Evolutionary conservation across 2,113 vertebrate genomes (phyloP), one percentile per base, ranked within the genome.

Genomic region (Lasiurus cinereus): DNA sequence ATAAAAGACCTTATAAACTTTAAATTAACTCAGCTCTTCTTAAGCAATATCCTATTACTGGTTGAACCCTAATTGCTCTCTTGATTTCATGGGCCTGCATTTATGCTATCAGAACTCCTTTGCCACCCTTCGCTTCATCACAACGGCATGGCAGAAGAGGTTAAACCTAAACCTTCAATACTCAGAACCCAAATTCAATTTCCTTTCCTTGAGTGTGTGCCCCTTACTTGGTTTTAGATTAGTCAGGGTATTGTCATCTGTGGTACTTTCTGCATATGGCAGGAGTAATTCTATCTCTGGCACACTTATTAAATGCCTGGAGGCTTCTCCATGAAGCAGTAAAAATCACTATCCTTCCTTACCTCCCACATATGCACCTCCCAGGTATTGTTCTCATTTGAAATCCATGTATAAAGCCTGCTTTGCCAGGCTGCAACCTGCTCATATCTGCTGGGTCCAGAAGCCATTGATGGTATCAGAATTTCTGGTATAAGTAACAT

Each of bases 321-420:
- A 70, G 11, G 1, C 21, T 15, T 62, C 21, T 73, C 19, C 39
- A 10, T 8, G 13, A 50, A 11, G 8, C 43, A 82, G 1, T 46
- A 5, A 66, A 59, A 62, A 43, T 3, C 33, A 18, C 0, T 4
- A 27, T 15, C 15, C 5, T 54, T 33, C 15, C 24, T 21, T 8
- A 31, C 2, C 29, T 74, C 6, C 50, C 12, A n/a, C 1, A 7
- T 15, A 15, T 2, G 33, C 0, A 39, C 1, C 19, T n/a, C 64
- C 2, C 18, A 46, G 12, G 12, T 12, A 1, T 27, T 22, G 18
- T 1, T 84, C 43, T 8, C 29, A 19, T 29, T 46, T 50, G 31
- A 88, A 18, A 67, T 9, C 15, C 3, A 0, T 43, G 21, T 46
- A 19, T 3, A 70, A 19, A 74, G 43, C 29, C 14, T 83, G 3